A percentile compares a stretch with the other conserved stretches of the same genome.
These are phyloP conservation scores for Eulemur rufifrons DNA, from an alignment of 2,113 vertebrate genomes.

Conservation along the genomic window DNA sequence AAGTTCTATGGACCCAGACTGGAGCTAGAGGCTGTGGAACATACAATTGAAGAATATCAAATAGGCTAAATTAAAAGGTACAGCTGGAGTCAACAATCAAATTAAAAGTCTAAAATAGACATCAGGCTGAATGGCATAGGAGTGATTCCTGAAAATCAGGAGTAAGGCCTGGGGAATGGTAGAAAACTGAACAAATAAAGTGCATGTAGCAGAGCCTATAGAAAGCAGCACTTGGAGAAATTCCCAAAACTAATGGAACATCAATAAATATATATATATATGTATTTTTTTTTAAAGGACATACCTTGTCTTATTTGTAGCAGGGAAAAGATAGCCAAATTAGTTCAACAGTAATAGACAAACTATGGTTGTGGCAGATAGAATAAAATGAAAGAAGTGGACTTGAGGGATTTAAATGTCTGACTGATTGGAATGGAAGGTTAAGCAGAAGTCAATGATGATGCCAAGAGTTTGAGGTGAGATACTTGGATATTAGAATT, in stretches of 20 bases:
- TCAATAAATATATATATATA: background rate
- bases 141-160: background rate
- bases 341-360: too few relatives aligned
- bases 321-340: background rate
- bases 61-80: background rate
- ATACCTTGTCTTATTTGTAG: background rate
- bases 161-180: too few relatives aligned
- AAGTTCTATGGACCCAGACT: background rate
- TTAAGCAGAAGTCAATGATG: background rate
- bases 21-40: background rate
- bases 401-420: background rate
- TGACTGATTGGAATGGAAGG: background rate
- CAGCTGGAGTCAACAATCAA: background rate
- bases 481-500: background rate
- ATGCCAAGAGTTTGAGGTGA: background rate
- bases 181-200: background rate
- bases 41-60: background rate
- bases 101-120: background rate
- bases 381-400: background rate
- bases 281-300: background rate
- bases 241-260: background rate
- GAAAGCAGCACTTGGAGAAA: background rate
- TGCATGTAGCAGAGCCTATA: rapidly evolving
- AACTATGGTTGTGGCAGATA: background rate
- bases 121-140: background rate